A percentile compares a stretch with the other conserved stretches of the same genome.
Conservation (phyloP, 2,113 vertebrate species). For the Monopterus albus region DNA sequence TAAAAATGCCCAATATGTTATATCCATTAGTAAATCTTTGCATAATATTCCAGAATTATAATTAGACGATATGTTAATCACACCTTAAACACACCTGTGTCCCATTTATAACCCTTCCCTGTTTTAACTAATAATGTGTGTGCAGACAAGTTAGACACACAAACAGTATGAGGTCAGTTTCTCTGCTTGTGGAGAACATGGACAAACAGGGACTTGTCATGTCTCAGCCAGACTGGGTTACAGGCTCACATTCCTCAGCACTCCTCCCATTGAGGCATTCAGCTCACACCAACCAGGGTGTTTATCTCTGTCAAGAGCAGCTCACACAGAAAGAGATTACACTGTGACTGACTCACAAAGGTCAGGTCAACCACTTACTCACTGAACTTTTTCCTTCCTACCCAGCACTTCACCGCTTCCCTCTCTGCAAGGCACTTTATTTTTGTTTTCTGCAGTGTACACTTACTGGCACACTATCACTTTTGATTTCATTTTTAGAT, state of each 20-base stretch:
- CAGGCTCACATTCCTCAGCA: slow-evolving; percentile 61
- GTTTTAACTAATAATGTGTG: not conserved
- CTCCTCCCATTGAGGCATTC: slow-evolving; percentile 57
- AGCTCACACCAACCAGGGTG: not conserved
- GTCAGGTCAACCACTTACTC: slow-evolving; percentile 33
- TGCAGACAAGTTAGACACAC: not conserved
- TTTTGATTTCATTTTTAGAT: not conserved
- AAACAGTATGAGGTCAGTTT: slow-evolving; percentile 22
- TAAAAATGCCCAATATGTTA: not conserved
- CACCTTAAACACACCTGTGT: not conserved
- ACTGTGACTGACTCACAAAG: slow-evolving; percentile 49
- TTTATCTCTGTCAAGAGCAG: slow-evolving; percentile 63
- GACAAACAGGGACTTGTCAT: not conserved
- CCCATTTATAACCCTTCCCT: not conserved
- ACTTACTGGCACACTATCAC: too few relatives aligned
- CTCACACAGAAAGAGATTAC: slow-evolving; percentile 39
- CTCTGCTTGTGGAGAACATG: not conserved
- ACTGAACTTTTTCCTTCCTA: slow-evolving; percentile 7
- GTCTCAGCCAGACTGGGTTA: slow-evolving; percentile 8
- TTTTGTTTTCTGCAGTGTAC: not conserved
- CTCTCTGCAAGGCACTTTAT: too few relatives aligned
- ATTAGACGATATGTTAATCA: too few relatives aligned
- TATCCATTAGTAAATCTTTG: not conserved
- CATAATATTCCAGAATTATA: too few relatives aligned
- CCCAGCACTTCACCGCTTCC: not conserved